Conservation (phyloP, 2,113 vertebrate species). For the Campylorhamphus procurvoides region DNA sequence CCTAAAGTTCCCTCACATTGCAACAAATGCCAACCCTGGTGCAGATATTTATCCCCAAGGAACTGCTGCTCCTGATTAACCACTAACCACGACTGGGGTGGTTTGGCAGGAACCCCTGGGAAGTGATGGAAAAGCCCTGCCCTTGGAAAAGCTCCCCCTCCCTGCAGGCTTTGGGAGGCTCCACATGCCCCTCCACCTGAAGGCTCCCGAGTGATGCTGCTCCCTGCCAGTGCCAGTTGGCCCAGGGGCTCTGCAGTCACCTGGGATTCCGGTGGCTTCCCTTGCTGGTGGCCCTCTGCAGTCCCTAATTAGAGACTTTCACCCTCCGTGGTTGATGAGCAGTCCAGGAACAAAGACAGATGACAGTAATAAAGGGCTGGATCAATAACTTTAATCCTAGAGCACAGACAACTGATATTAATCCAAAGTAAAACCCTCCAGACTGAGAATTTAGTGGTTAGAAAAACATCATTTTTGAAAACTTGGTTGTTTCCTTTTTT, state of each 20-base stretch:
- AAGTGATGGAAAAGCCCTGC: not conserved
- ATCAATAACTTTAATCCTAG: constrained; percentile 29
- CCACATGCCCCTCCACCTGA: not conserved
- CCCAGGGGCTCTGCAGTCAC: not conserved
- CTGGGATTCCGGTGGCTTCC: not conserved
- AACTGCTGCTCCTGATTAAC: not conserved
- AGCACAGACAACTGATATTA: not conserved
- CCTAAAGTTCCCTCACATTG: not conserved
- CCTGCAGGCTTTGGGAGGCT: not conserved
- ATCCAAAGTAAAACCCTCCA: not conserved
- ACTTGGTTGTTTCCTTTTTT: not conserved
- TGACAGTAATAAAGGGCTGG: not conserved
- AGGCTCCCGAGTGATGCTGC: not conserved
- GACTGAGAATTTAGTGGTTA: not conserved
- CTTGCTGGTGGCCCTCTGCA: not conserved
- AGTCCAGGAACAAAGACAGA: not conserved
- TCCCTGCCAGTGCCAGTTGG: not conserved
- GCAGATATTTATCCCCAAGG: not conserved
- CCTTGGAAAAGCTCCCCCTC: not conserved
- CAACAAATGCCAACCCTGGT: too few relatives aligned
- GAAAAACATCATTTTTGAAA: not conserved
- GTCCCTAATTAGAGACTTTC: not conserved
- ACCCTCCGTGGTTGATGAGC: not conserved
- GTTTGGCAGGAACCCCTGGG: not conserved
- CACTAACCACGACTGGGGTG: not conserved